Base-by-base conservation (phyloP, 2,888 invertebrate species). In the Diplazon laetatorius region DNA sequence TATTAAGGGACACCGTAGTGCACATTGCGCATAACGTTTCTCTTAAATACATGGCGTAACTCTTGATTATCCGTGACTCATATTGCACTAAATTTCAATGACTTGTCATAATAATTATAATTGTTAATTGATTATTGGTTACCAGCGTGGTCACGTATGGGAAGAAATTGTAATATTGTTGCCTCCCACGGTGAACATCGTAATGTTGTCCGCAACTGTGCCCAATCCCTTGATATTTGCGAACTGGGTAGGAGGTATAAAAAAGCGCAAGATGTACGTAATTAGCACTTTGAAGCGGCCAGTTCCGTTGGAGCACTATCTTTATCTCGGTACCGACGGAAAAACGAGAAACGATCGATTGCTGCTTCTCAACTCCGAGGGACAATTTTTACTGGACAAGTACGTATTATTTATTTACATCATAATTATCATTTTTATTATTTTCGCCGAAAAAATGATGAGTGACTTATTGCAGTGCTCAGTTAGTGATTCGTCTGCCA, bases 141-240 rank as follows among this genome's bases (percentile, higher is more conserved):
- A 39, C 72, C 20, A 96, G 95, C 93, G 99, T 80, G 99, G 99
- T 10, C 98, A 99, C 88, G 99, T 99, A 0, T 99, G 99, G 99
- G 99, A 99, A 91, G 99, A 99, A 92, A 98, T 98, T 0, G 92
- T 99, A 2, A 99, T 99, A 85, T 93, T 99, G 89, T 91, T 99
- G 66, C 99, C 99, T 0, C 94, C 96, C 5, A 97, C 98, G 90
- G 98, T 99, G 6, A 97, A 95, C 85, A 98, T 99, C 78, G 98
- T 99, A 35, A 96, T 99, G 95, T 92, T 99, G 50, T 98, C 98
- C 89, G 99, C 99, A 0, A 99, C 99, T 0, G 99, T 99, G 22
- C 99, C 99, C 0, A 99, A 99, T 91, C 96, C 98, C 0, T 92
- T 97, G 78, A 97, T 99, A 91, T 97, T 99, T 92, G 99, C 99